phyloP scores from a whole-genome alignment of 2,797 vertebrate species.

The Hafferia zeledoni region DNA sequence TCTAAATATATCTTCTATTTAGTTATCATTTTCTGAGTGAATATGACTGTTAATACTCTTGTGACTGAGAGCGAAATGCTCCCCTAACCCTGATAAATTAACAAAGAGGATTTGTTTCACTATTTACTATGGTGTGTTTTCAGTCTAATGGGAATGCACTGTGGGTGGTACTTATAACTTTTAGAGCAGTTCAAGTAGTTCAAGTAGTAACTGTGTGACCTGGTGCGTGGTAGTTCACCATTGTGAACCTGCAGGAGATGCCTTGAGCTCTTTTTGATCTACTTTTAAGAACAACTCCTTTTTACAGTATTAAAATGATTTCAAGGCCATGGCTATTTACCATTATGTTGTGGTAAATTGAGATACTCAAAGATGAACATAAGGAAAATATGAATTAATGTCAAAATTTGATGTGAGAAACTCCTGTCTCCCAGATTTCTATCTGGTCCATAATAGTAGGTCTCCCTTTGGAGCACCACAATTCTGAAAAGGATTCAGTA shows the following conservation, averaged over 20 bases:
- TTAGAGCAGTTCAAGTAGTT: not conserved
- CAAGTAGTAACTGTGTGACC: not conserved
- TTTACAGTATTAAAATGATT: not conserved
- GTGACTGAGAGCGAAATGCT: slow-evolving; percentile 13
- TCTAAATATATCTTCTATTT: slow-evolving; percentile 21
- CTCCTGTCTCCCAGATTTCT: not conserved
- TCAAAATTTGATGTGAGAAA: not conserved
- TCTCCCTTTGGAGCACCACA: not conserved
- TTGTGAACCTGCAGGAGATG: not conserved
- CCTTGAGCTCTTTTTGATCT: not conserved
- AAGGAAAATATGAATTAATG: not conserved
- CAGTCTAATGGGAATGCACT: not conserved
- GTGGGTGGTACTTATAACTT: not conserved
- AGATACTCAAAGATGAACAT: not conserved
- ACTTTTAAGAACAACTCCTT: not conserved
- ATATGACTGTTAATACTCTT: not conserved
- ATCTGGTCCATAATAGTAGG: not conserved
- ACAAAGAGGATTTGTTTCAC: not conserved
- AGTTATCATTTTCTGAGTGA: slow-evolving; percentile 11
- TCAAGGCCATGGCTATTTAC: not conserved
- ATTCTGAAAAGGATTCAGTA: not conserved
- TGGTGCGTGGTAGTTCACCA: not conserved
- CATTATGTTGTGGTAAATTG: not conserved
- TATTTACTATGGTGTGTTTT: not conserved
- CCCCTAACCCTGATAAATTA: slow-evolving; percentile 16